Percentiles rank a stretch among this genome's conserved stretches.
phyloP scores from a whole-genome alignment of 2,797 vertebrate species.

The Nasua narica region DNA sequence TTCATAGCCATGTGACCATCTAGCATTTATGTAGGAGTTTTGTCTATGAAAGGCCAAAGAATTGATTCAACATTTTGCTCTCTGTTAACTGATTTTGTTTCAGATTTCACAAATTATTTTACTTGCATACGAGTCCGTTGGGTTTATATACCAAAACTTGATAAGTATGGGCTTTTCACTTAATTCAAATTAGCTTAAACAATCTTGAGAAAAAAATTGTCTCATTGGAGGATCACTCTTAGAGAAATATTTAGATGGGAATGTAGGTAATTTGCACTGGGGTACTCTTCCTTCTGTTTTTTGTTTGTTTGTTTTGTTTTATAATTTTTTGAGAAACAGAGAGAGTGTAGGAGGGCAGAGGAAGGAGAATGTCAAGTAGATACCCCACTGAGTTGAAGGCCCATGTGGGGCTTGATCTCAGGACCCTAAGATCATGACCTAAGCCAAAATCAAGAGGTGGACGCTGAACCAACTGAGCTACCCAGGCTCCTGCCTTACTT shows the following conservation, averaged over 20 bases:
- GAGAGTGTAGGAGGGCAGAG: not conserved
- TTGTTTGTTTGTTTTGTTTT: no score
- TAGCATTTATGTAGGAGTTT: not conserved
- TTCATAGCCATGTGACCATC: not conserved
- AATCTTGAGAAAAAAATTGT: conserved; percentile 43
- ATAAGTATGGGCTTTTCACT: conserved; percentile 21
- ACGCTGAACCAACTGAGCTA: not conserved
- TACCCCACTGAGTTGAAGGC: not conserved
- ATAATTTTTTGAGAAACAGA: not conserved
- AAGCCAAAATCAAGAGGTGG: not conserved
- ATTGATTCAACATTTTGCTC: not conserved
- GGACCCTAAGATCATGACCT: not conserved
- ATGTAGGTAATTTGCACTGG: conserved; percentile 35
- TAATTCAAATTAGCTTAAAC: conserved; percentile 42
- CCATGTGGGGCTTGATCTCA: not conserved
- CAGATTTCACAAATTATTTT: not conserved
- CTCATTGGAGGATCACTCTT: conserved; percentile 27
- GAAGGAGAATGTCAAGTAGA: not conserved
- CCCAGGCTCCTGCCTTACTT: not conserved
- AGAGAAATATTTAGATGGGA: conserved; percentile 16
- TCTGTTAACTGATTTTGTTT: not conserved
- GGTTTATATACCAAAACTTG: not conserved
- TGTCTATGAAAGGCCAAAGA: not conserved
- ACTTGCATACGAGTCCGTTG: not conserved
- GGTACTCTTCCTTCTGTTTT: not conserved